phyloP scores from a whole-genome alignment of 2,797 vertebrate species.

The Diceros bicornis region DNA sequence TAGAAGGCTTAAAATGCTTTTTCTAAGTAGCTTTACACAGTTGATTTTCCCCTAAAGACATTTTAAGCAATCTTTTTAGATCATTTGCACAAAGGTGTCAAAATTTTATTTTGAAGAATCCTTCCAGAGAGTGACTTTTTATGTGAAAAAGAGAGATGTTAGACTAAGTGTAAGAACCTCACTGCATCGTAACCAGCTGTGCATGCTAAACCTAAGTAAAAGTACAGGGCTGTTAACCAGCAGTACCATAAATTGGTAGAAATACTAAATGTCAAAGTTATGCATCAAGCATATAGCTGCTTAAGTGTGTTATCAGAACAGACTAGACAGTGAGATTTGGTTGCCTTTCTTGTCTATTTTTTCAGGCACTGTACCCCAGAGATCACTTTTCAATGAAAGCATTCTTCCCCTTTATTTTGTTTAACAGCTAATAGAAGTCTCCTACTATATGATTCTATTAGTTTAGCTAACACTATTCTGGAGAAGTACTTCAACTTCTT shows the following conservation, averaged over 20 bases:
- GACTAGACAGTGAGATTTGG: not conserved
- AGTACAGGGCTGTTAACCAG: not conserved
- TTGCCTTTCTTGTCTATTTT: not conserved
- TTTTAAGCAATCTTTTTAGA: slow-evolving; percentile 33
- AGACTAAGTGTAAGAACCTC: not conserved
- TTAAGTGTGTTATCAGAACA: not conserved
- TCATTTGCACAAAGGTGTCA: not conserved
- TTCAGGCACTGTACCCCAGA: not conserved
- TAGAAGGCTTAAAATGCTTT: slow-evolving; percentile 37
- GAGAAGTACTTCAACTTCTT: not conserved
- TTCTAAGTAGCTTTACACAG: not conserved
- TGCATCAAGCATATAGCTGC: not conserved
- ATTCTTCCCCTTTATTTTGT: slow-evolving; percentile 3
- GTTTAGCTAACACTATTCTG: not conserved
- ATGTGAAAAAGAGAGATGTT: not conserved
- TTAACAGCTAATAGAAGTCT: not conserved
- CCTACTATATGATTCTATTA: not conserved
- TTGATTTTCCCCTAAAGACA: not conserved
- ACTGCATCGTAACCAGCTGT: not conserved
- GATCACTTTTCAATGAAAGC: not conserved
- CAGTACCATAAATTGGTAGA: not conserved
- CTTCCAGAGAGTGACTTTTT: not conserved
- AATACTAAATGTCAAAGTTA: not conserved
- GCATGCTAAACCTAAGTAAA: not conserved
- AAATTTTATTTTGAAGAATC: slow-evolving; percentile 42